These are phyloP conservation scores for Upupa epops DNA, from an alignment of 2,113 vertebrate genomes.

Conservation along the genomic window DNA sequence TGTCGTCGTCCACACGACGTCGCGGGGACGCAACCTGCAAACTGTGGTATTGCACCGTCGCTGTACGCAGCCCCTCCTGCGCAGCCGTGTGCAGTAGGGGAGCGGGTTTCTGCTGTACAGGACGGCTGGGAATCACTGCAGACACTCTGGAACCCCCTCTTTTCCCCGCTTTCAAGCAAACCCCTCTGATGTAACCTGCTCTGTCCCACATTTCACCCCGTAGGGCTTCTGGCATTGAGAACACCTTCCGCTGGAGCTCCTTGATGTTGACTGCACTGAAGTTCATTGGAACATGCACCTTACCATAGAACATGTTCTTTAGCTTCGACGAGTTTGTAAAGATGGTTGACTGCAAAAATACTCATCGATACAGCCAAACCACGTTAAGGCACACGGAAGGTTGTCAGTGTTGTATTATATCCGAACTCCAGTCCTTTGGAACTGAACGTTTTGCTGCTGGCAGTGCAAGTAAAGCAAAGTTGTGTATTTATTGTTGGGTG, in stretches of 20 bases:
- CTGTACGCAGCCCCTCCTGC: conserved; percentile 19
- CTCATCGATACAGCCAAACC: conserved; percentile 22
- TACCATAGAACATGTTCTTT: not conserved
- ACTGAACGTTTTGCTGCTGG: conserved; percentile 77
- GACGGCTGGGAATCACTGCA: conserved; percentile 18
- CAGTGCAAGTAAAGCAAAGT: conserved; percentile 76
- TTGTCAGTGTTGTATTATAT: conserved; percentile 55
- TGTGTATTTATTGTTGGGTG: conserved; percentile 76
- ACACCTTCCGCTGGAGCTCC: conserved; percentile 9
- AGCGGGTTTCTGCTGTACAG: conserved; percentile 29
- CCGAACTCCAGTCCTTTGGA: conserved; percentile 70
- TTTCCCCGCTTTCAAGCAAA: conserved; percentile 13
- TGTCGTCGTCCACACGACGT: not conserved
- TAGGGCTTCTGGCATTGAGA: conserved; percentile 16
- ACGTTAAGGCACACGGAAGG: conserved; percentile 62
- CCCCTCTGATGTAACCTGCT: conserved; percentile 25
- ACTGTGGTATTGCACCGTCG: conserved; percentile 27
- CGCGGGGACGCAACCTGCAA: not conserved
- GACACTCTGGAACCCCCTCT: not conserved
- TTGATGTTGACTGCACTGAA: conserved; percentile 10
- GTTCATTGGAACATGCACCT: conserved; percentile 20
- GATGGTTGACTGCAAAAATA: conserved; percentile 14
- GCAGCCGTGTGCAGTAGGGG: not conserved
- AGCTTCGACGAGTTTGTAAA: conserved; percentile 40
- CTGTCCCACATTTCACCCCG: conserved; percentile 5